Evolutionary conservation across 2,888 invertebrate species (phyloP).

Genomic region (Meloe dianella): DNA sequence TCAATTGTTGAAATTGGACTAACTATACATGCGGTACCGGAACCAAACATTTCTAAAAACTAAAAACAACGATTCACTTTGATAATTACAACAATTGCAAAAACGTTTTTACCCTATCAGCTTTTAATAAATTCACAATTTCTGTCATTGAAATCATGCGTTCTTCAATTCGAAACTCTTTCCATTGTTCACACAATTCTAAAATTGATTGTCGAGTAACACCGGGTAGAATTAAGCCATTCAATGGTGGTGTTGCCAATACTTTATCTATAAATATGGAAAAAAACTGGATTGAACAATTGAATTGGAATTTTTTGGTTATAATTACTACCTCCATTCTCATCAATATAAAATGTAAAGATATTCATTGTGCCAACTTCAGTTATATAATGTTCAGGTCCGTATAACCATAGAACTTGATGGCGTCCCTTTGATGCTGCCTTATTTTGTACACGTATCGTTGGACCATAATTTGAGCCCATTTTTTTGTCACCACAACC

Average conservation of each 20-base stretch:
- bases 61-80: conserved; percentile 57
- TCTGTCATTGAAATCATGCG: conserved; percentile 83
- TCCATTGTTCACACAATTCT: conserved; percentile 81
- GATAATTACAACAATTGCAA: not conserved
- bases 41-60: conserved; percentile 95
- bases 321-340: conserved; percentile 78
- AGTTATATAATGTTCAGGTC: conserved; percentile 89
- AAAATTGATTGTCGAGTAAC: conserved; percentile 90
- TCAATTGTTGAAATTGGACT: conserved; percentile 89
- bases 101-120: conserved; percentile 76
- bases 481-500: conserved; percentile 95
- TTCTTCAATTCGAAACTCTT: conserved; percentile 83
- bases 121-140: conserved; percentile 72
- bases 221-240: conserved; percentile 94
- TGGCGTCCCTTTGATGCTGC: conserved; percentile 80
- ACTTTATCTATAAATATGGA: conserved; percentile 75
- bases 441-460: conserved; percentile 82
- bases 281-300: conserved; percentile 21
- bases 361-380: conserved; percentile 99
- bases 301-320: not conserved
- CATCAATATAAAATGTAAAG: conserved; percentile 86
- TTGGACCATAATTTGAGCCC: conserved; percentile 92
- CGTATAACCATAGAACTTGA: conserved; percentile 96
- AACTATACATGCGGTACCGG: conserved; percentile 97
- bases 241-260: conserved; percentile 89